Conservation (phyloP, 2,797 vertebrate species). For the Heliangelus exortis region DNA sequence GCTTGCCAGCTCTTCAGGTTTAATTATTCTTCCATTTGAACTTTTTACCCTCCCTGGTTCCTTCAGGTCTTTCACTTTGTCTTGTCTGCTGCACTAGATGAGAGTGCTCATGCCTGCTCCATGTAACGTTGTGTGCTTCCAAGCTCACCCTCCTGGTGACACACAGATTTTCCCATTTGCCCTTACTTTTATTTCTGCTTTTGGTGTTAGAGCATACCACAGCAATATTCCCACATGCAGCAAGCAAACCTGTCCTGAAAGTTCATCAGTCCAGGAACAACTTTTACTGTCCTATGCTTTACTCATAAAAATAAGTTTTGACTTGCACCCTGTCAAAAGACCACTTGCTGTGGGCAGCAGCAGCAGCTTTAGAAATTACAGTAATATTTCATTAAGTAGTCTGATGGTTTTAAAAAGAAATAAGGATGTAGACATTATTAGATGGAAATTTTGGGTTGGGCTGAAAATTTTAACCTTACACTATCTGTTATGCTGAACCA, state of each 20-base stretch:
- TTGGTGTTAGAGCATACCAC: accelerated
- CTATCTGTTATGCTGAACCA: background rate
- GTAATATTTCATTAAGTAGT: background rate
- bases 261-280: background rate
- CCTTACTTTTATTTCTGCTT: background rate
- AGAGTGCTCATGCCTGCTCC: background rate
- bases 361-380: background rate
- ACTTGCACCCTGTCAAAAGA: background rate
- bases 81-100: background rate
- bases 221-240: background rate
- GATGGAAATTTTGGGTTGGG: background rate
- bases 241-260: background rate
- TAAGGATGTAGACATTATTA: background rate
- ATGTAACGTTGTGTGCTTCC: accelerated
- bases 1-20: background rate
- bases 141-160: background rate
- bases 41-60: background rate
- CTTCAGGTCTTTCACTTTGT: background rate
- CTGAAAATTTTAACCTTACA: background rate
- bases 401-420: background rate
- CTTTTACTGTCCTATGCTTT: background rate
- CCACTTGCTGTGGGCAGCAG: background rate
- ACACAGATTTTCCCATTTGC: background rate
- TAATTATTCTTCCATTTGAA: background rate
- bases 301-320: background rate